Evolutionary conservation across 2,888 invertebrate species (phyloP).

Genomic region (Drosophila acutilabella): DNA sequence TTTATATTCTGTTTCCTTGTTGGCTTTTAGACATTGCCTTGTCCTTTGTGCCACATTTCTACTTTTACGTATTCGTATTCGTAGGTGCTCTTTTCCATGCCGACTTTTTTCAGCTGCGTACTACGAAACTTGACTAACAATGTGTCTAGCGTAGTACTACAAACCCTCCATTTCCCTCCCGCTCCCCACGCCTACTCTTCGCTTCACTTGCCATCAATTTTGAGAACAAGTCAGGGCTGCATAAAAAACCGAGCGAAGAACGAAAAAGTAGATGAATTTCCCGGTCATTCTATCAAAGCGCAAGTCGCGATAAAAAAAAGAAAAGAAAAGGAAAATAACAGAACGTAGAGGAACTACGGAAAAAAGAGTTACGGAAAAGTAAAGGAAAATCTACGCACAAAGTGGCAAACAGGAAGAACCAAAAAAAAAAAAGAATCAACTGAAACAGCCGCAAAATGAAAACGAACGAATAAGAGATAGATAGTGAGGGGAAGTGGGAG

Average conservation of each 20-base stretch:
- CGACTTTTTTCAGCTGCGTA: slow-evolving; percentile 61
- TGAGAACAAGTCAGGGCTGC: slow-evolving; percentile 61
- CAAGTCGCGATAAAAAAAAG: slow-evolving; percentile 49
- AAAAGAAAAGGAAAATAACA: not conserved
- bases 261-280: slow-evolving; percentile 35
- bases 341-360: slow-evolving; percentile 7
- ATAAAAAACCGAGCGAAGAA: slow-evolving; percentile 18
- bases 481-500: slow-evolving; percentile 23
- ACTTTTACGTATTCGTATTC: slow-evolving; percentile 2
- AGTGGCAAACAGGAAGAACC: slow-evolving; percentile 61
- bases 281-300: slow-evolving; percentile 58
- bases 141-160: slow-evolving; percentile 50
- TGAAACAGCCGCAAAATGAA: slow-evolving; percentile 14
- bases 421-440: slow-evolving; percentile 2
- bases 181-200: not conserved
- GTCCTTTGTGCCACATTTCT: slow-evolving; percentile 75
- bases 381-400: slow-evolving; percentile 73
- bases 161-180: not conserved
- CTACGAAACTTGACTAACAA: slow-evolving; percentile 66
- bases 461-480: slow-evolving; percentile 21
- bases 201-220: slow-evolving; percentile 13
- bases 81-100: slow-evolving; percentile 31
- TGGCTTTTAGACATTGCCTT: slow-evolving; percentile 49
- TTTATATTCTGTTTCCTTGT: slow-evolving; percentile 30
- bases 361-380: slow-evolving; percentile 31